Base-by-base conservation (phyloP, 2,888 invertebrate species). In the Tigriopus californicus region DNA sequence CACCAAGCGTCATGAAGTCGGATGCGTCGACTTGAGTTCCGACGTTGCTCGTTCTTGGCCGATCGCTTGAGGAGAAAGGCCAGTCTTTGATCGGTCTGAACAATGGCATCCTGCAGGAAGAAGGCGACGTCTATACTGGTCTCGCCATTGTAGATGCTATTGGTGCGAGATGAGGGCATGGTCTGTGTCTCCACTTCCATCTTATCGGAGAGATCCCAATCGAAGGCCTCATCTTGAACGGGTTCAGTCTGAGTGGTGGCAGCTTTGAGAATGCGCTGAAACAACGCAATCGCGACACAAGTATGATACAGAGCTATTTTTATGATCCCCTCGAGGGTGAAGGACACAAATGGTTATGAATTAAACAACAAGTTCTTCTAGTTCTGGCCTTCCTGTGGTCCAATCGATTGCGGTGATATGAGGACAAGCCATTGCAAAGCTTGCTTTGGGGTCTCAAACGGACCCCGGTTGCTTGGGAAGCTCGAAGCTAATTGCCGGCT, bases 181-280 rank as follows among this genome's bases (percentile, higher is more conserved):
- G 60, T 60, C 40, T 60, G 60, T 8, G 53, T 53, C 42, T 60
- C 60, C 13, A 53, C 42, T 41, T 61, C 61, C 18, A 41, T 47
- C 24, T 57, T 54, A 55, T 63, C 64, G 47, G 62, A 62, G 10
- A 64, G 60, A 57, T 64, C 63, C 64, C 62, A 64, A 56, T 64
- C 64, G 47, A 64, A 61, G 44, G 63, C 64, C 44, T 62, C 64
- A 56, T 63, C 64, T 41, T 47, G 53, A 46, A 63, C 58, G n/a
- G 46, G 62, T 40, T 62, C 62, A 52, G 64, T 64, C 60, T 64
- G 64, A 33, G 33, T 46, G 62, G 60, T 15, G 59, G 54, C 15
- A 49, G 54, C 59, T 62, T 33, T 33, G 33, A 33, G 33, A 33
- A 33, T 33, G 33, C 33, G 33, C 33, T 33, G 33, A 33, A 33